These are phyloP conservation scores for Andrena camellia DNA, from an alignment of 2,888 invertebrate species.

Conservation along the genomic window DNA sequence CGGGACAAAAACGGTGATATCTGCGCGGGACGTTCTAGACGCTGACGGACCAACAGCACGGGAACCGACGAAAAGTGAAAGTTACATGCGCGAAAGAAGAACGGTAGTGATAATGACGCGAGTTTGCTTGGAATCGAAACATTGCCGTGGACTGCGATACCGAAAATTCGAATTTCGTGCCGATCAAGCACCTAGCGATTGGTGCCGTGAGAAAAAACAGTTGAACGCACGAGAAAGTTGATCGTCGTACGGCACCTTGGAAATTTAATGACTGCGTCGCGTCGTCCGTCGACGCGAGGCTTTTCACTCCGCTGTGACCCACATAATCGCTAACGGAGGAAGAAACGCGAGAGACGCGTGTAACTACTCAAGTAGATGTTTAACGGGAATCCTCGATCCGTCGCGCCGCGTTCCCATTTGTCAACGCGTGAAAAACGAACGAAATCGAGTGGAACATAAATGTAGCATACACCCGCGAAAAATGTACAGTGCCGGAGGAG, in stretches of 20 bases:
- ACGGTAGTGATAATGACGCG: neutral
- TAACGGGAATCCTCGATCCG: neutral
- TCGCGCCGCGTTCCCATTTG: too few relatives aligned
- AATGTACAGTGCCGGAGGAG: neutral
- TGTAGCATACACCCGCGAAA: neutral
- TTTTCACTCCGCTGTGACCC: neutral
- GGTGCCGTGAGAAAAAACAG: neutral
- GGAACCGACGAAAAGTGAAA: slow-evolving; percentile 60
- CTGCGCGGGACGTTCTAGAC: slow-evolving; percentile 10
- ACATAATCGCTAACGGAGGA: neutral
- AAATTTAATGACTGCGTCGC: neutral
- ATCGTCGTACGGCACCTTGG: slow-evolving; percentile 22
- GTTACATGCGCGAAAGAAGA: slow-evolving; percentile 48
- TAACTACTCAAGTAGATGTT: neutral
- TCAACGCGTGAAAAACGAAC: neutral
- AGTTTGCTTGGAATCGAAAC: neutral
- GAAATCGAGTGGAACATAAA: neutral
- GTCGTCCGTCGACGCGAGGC: neutral
- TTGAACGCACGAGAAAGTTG: neutral
- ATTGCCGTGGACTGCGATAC: too few relatives aligned
- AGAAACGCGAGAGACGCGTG: neutral
- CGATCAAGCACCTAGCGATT: neutral
- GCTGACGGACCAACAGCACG: slow-evolving; percentile 27
- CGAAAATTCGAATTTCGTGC: neutral
- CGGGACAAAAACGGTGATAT: slow-evolving; percentile 4